These are phyloP conservation scores for Pelobates cultripes DNA, from an alignment of 2,797 vertebrate genomes.

Conservation along the genomic window DNA sequence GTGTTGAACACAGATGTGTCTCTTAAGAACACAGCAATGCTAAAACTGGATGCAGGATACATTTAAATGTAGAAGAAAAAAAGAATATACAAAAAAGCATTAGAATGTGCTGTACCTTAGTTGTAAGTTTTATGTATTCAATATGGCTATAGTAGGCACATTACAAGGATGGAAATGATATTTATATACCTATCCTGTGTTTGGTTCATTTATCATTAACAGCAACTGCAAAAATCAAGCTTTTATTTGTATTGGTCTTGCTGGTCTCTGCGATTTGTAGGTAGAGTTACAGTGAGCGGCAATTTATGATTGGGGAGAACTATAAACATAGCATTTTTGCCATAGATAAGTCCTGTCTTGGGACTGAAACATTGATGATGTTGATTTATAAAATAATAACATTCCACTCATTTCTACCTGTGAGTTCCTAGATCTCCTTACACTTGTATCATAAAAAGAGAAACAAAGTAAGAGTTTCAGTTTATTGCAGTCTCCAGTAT, in stretches of 20 bases:
- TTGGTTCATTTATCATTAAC: constrained; percentile 21
- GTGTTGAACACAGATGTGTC: too few species aligned
- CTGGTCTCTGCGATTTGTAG: constrained; percentile 8
- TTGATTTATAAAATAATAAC: constrained; percentile 51
- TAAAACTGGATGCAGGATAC: too few species aligned
- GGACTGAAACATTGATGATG: constrained; percentile 35
- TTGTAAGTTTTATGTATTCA: constrained; percentile 12
- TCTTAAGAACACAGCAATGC: too few species aligned
- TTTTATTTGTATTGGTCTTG: constrained; percentile 28
- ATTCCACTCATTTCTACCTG: constrained; percentile 40
- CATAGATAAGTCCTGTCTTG: constrained; percentile 24
- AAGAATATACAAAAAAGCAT: neutral
- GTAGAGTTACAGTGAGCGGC: constrained; percentile 26
- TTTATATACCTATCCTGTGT: constrained; percentile 20
- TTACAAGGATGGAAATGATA: too few species aligned
- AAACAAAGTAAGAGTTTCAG: constrained; percentile 40
- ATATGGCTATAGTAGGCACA: neutral
- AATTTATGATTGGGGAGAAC: constrained; percentile 37
- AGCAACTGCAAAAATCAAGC: constrained; percentile 28
- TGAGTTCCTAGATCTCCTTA: constrained; percentile 40
- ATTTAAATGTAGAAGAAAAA: too few species aligned
- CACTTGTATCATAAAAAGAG: constrained; percentile 41
- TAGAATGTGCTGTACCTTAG: constrained; percentile 5
- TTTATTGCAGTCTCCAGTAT: constrained; percentile 45
- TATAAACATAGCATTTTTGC: constrained; percentile 20